Conservation (phyloP, 2,797 vertebrate genomes). For the Hippoglossus hippoglossus region DNA sequence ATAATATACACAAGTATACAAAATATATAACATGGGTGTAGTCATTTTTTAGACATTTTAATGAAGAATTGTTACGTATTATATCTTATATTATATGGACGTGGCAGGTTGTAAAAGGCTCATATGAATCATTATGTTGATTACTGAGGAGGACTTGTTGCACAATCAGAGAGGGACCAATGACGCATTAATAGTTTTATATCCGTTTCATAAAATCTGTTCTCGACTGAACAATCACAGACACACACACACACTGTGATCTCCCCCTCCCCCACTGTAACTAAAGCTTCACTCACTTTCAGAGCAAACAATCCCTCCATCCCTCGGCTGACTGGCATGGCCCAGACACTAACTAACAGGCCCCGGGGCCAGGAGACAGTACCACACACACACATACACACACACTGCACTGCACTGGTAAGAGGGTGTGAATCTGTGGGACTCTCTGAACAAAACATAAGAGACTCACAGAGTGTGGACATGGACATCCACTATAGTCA, state of each 20-base stretch:
- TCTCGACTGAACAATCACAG: conserved; percentile 10
- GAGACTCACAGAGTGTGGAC: conserved; percentile 34
- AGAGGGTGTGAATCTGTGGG: conserved; percentile 55
- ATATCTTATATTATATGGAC: background rate
- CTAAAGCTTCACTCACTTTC: conserved; percentile 61
- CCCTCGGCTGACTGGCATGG: conserved; percentile 62
- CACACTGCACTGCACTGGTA: conserved; percentile 23
- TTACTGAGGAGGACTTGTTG: background rate
- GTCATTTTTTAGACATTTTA: too few relatives aligned
- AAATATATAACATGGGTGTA: too few relatives aligned
- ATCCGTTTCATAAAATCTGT: background rate
- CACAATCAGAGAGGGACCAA: background rate
- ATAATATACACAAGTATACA: too few relatives aligned
- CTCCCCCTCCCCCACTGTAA: conserved; percentile 55
- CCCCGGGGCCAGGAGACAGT: conserved; percentile 66
- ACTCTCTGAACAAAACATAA: conserved; percentile 34
- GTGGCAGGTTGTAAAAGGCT: background rate
- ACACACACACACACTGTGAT: conserved; percentile 7
- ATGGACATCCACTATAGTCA: conserved; percentile 35
- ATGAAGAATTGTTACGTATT: too few relatives aligned
- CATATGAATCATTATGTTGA: background rate
- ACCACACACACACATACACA: conserved; percentile 17
- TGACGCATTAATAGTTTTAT: background rate
- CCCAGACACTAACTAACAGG: conserved; percentile 73
- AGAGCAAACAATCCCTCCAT: conserved; percentile 68